Base-by-base conservation (phyloP, 2,888 invertebrate species). In the Eustalomyia histrio region DNA sequence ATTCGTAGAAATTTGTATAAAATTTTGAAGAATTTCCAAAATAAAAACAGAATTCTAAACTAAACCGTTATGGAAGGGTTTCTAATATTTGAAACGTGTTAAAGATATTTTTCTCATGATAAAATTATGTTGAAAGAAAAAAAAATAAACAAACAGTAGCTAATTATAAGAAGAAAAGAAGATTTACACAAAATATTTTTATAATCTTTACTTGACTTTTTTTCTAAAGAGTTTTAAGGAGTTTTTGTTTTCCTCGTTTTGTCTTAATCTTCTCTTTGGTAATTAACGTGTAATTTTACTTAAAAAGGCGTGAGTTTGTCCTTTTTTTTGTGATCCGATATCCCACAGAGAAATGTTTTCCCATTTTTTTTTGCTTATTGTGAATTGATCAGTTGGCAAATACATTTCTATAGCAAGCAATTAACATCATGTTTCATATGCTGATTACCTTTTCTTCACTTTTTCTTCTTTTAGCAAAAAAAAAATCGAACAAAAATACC, bases 61-160 rank as follows among this genome's bases (percentile, higher is more conserved):
- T 9, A 18, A 53, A 55, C 39, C 10, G 16, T 67, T 17, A 33
- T 6, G 39, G 43, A 76, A 65, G 53, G 53, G 53, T 65, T 72
- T 72, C 16, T 16, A 55, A 43, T 33, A 50, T 47, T 35, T 75
- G 0, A 73, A 61, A 78, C 74, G 73, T 81, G 80, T 60, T 47
- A 9, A 53, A 76, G 76, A 81, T 81, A 69, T 75, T 71, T n/a
- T 81, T 81, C 81, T 47, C 61, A 67, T 74, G 78, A 81, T 81
- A 78, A 75, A 67, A 53, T 67, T 33, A 53, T 50, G 29, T 4
- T 33, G 18, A 65, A 17, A 17, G 2, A 53, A 24, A 35, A 35
- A 35, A 47, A 52, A 67, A 6, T 9, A 50, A 53, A 73, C 58
- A 71, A 81, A 71, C 71, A 74, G 81, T 78, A 75, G 81, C 74